Evolutionary conservation across 2,113 vertebrate genomes (phyloP), one percentile per base, ranked within the genome.

Genomic region (Atherinomorus stipes): DNA sequence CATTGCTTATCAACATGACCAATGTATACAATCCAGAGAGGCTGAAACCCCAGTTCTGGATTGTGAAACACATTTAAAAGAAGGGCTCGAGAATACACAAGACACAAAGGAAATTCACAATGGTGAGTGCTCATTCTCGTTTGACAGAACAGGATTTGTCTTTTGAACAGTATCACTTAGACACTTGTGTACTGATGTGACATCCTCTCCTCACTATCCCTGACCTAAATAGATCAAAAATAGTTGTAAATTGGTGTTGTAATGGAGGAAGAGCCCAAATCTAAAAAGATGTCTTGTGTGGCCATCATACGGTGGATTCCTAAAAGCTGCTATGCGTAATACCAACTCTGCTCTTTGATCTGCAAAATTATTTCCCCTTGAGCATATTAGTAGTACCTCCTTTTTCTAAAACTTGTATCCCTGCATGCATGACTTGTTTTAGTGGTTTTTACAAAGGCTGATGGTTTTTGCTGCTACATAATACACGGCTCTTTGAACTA

Each of bases 51-150:
- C 51, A 61, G 4, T 62, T 66, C 19, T 51, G 47, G 80, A 73
- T 6, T 31, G 7, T 59, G 66, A 79, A 28, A 59, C 22, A 16
- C 49, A 31, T 4, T 12, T 81, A 31, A 86, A 75, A 56, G 60
- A 67, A 60, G 78, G 51, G 19, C 67, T 71, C 66, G 86, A 87
- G 18, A 66, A 65, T 26, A 25, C 61, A 26, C 64, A 47, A 10
- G 31, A 56, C 16, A 25, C 58, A 53, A 75, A 79, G 19, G 68
- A 47, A 47, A 23, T 89, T 53, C 62, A 51, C 40, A 93, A 92
- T 64, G 91, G 93, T 94, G 64, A 91, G 92, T 84, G 25, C 16
- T 31, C 8, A 66, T 67, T 13, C 18, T 78, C 53, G 52, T 10
- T 64, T 21, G 2, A 15, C 49, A 16, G 23, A 4, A 45, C 42